phyloP scores from a whole-genome alignment of 1,140 invertebrate genomes.

The Zaprionus tsacasi region DNA sequence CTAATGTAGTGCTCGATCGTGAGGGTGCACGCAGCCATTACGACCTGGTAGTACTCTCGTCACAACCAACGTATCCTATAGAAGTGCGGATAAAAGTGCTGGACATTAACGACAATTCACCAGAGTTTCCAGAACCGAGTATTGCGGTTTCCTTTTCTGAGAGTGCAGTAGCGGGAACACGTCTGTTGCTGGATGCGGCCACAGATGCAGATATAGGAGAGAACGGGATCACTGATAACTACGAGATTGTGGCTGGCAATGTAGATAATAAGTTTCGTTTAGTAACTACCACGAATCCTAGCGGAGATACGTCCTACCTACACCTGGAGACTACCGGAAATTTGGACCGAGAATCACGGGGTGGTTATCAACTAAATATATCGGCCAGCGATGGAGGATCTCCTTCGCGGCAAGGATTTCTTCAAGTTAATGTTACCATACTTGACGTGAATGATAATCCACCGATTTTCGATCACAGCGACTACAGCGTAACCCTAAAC shows the following conservation, averaged over 20 bases:
- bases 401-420: slow-evolving; percentile 92
- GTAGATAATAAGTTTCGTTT: slow-evolving; percentile 94
- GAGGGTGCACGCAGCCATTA: slow-evolving; percentile 93
- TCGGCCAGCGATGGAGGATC: slow-evolving; percentile 94
- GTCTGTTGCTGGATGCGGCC: slow-evolving; percentile 93
- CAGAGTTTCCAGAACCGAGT: slow-evolving; percentile 94
- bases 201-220: slow-evolving; percentile 93
- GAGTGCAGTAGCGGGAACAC: slow-evolving; percentile 93
- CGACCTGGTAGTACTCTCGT: slow-evolving; percentile 95
- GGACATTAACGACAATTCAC: slow-evolving; percentile 95
- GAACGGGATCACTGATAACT: slow-evolving; percentile 94
- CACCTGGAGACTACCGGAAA: slow-evolving; percentile 95
- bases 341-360: slow-evolving; percentile 93
- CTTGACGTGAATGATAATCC: slow-evolving; percentile 98
- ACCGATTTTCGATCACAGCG: slow-evolving; percentile 96
- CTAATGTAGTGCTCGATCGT: slow-evolving; percentile 91
- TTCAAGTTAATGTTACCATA: slow-evolving; percentile 95
- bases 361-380: slow-evolving; percentile 94
- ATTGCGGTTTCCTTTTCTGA: slow-evolving; percentile 95
- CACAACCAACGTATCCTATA: slow-evolving; percentile 96
- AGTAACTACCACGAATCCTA: slow-evolving; percentile 94
- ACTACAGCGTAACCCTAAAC: slow-evolving; percentile 95
- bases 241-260: slow-evolving; percentile 94
- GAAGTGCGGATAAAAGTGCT: slow-evolving; percentile 94
- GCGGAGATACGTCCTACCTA: slow-evolving; percentile 94